Conservation (phyloP, 2,888 invertebrate species). For the Aleiodes alternator region DNA sequence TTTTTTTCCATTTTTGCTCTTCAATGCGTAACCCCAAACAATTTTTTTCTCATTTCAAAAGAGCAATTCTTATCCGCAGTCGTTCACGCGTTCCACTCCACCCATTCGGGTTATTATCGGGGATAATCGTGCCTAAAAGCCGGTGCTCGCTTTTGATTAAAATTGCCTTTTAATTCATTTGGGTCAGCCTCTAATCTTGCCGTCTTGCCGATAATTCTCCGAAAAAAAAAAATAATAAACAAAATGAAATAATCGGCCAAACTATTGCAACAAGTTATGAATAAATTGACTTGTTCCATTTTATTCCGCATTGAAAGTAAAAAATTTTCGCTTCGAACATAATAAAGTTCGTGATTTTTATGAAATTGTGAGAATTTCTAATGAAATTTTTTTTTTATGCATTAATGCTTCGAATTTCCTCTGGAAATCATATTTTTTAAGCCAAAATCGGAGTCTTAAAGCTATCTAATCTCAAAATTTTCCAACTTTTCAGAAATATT, state of each 20-base stretch:
- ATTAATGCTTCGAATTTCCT: no score
- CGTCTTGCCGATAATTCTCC: constrained; percentile 68
- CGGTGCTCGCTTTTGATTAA: constrained; percentile 75
- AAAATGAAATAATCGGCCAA: constrained; percentile 18
- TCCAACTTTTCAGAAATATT: no score
- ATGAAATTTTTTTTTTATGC: no score
- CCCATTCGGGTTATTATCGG: constrained; percentile 73
- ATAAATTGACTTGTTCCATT: constrained; percentile 15
- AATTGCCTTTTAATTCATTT: constrained; percentile 76
- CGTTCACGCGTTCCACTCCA: constrained; percentile 52
- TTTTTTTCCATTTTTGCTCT: no score
- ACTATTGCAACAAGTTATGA: constrained; percentile 29
- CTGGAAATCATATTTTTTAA: no score
- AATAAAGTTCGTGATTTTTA: neutral
- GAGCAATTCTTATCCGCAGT: constrained; percentile 45
- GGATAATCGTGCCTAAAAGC: constrained; percentile 75
- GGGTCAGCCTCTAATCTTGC: constrained; percentile 74
- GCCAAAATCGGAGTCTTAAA: no score
- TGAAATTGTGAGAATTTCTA: no score
- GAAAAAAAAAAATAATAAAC: constrained; percentile 8
- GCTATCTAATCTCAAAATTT: no score
- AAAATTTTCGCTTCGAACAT: neutral
- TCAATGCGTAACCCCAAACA: no score
- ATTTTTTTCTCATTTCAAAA: neutral
- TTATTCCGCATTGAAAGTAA: constrained; percentile 1